These are phyloP conservation scores for Chamaea fasciata DNA, from an alignment of 2,113 vertebrate genomes.

Conservation along the genomic window DNA sequence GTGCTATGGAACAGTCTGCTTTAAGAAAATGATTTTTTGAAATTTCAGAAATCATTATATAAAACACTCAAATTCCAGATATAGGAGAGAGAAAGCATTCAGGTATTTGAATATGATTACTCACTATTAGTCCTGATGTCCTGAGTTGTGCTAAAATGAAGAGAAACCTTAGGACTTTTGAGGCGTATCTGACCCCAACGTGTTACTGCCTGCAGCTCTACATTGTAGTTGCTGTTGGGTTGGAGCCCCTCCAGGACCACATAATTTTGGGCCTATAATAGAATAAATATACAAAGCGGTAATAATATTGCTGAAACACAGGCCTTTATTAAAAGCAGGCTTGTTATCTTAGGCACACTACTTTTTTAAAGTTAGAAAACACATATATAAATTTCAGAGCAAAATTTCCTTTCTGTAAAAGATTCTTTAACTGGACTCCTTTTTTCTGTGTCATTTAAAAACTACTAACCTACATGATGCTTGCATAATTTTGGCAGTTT, in stretches of 20 bases:
- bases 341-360: background rate
- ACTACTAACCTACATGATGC: background rate
- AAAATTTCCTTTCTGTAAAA: background rate
- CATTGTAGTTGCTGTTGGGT: constrained; percentile 81
- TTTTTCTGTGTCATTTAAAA: background rate
- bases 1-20: background rate
- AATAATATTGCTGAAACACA: background rate
- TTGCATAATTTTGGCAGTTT: background rate
- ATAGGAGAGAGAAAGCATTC: background rate
- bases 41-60: background rate
- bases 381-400: background rate
- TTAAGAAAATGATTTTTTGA: background rate
- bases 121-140: constrained; percentile 74
- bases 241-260: constrained; percentile 85
- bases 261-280: constrained; percentile 77
- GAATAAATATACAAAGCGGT: background rate
- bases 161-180: constrained; percentile 86
- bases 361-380: background rate
- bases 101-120: background rate
- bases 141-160: constrained; percentile 78
- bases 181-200: constrained; percentile 92
- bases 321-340: background rate
- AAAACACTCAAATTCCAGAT: background rate
- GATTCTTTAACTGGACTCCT: background rate
- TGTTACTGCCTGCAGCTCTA: constrained; percentile 88